These are phyloP conservation scores for Leptinotarsa peninsularis DNA, from an alignment of 2,888 invertebrate species.

Conservation along the genomic window DNA sequence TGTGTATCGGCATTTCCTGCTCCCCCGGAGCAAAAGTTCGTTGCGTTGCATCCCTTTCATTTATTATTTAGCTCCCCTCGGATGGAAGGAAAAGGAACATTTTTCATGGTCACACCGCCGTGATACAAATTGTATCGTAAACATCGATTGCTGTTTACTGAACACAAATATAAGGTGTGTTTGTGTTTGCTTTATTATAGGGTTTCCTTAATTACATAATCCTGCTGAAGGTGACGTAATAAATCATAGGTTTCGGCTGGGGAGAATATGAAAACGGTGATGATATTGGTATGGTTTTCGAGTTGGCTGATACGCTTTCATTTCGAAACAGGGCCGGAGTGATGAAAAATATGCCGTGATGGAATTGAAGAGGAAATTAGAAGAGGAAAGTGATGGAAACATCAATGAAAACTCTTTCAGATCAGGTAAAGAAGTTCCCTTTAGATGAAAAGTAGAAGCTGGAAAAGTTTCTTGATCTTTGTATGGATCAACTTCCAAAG, in stretches of 20 bases:
- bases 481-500: too few relatives aligned
- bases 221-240: conserved; percentile 18
- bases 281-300: conserved; percentile 5
- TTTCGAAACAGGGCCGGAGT: not conserved
- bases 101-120: conserved; percentile 55
- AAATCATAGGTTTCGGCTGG: conserved; percentile 11
- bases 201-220: conserved; percentile 21
- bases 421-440: too few relatives aligned
- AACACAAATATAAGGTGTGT: conserved; percentile 22
- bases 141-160: conserved; percentile 42
- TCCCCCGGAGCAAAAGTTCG: conserved; percentile 44
- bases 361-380: too few relatives aligned
- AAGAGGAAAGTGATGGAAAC: too few relatives aligned
- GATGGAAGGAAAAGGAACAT: conserved; percentile 45
- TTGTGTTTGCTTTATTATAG: conserved; percentile 18
- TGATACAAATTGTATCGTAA: conserved; percentile 50
- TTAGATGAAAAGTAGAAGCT: too few relatives aligned
- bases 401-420: too few relatives aligned
- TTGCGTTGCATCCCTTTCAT: conserved; percentile 51
- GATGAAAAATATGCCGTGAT: not conserved
- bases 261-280: conserved; percentile 16
- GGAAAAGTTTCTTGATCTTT: too few relatives aligned
- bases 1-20: conserved; percentile 47
- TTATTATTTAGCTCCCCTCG: conserved; percentile 56
- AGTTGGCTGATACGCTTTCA: not conserved